A percentile compares a stretch with the other conserved stretches of the same genome.
phyloP scores from a whole-genome alignment of 2,113 vertebrate species.

The Poeciliopsis retropinna region DNA sequence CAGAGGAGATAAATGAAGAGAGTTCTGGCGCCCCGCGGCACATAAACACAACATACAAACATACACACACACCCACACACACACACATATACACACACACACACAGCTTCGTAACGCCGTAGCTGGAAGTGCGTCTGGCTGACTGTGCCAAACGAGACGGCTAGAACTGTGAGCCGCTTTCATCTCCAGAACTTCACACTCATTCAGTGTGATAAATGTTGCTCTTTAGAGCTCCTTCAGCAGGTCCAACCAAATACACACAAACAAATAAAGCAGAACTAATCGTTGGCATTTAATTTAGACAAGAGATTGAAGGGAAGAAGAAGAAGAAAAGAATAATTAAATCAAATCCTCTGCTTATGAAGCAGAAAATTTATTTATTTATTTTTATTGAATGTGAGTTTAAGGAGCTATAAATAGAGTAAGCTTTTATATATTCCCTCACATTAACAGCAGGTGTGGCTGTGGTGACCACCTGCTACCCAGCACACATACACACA shows the following conservation, averaged over 20 bases:
- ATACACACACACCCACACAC: no score
- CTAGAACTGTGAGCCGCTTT: constrained; percentile 21
- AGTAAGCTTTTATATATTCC: constrained; percentile 19
- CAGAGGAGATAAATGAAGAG: constrained; percentile 57
- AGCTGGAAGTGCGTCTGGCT: neutral
- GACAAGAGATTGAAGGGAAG: neutral
- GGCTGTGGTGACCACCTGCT: constrained; percentile 56
- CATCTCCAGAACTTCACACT: constrained; percentile 29
- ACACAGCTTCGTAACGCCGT: constrained; percentile 2
- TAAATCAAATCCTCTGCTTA: neutral
- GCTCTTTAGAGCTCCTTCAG: constrained; percentile 11
- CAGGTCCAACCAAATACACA: constrained; percentile 3
- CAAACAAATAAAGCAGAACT: constrained; percentile 20
- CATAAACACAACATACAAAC: neutral
- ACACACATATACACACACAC: no score
- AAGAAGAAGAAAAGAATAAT: neutral
- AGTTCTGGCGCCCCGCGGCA: neutral
- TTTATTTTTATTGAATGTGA: neutral
- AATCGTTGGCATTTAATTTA: constrained; percentile 21
- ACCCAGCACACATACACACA: constrained; percentile 20
- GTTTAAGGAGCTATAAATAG: constrained; percentile 47
- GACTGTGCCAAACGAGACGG: constrained; percentile 18
- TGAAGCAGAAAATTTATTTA: constrained; percentile 1
- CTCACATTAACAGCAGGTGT: constrained; percentile 57
- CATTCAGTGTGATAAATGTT: constrained; percentile 19